Evolutionary conservation across 2,797 vertebrate species (phyloP).

Genomic region (Stomatorhinus walkeri): DNA sequence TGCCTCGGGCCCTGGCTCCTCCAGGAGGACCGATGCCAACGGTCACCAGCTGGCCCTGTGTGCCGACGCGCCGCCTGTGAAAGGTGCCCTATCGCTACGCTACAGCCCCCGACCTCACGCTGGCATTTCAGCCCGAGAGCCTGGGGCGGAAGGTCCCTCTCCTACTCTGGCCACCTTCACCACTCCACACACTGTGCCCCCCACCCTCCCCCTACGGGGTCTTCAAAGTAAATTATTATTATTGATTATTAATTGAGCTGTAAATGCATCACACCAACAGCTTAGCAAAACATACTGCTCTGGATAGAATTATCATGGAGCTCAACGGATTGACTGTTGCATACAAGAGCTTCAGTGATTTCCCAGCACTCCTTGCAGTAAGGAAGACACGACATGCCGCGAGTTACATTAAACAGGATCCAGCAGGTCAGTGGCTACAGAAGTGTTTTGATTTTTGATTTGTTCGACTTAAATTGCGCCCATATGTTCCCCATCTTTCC

Average conservation of each 20-base stretch:
- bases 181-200: background rate
- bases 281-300: background rate
- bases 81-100: conserved; percentile 16
- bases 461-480: conserved; percentile 32
- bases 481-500: conserved; percentile 26
- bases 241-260: background rate
- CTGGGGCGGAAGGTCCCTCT: background rate
- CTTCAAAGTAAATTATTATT: background rate
- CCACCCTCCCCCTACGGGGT: background rate
- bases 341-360: background rate
- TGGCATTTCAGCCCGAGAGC: conserved; percentile 22
- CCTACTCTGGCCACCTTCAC: background rate
- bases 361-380: background rate
- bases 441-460: conserved; percentile 4
- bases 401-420: background rate
- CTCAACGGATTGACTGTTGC: background rate
- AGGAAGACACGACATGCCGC: background rate
- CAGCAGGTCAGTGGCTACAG: background rate
- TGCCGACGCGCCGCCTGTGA: conserved; percentile 31
- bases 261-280: background rate
- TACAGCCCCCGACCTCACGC: conserved; percentile 15
- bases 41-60: conserved; percentile 63
- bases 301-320: background rate
- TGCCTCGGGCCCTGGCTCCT: conserved; percentile 55
- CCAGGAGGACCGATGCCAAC: conserved; percentile 49